phyloP scores from a whole-genome alignment of 1,140 invertebrate genomes.

The Drosophila lacertosa region DNA sequence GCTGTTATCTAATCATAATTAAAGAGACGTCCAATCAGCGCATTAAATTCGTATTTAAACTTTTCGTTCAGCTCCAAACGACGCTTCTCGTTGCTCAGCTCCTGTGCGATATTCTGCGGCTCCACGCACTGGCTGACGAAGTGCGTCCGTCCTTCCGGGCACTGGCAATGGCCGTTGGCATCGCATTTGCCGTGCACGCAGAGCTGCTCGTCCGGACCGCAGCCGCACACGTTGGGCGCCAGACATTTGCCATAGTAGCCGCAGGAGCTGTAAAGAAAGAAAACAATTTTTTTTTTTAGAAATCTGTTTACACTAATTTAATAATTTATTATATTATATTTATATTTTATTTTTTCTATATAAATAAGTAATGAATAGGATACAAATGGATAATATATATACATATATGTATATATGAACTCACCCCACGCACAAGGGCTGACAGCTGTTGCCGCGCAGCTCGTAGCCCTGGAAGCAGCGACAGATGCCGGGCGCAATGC shows the following conservation, averaged over 20 bases:
- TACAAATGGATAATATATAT: too few relatives aligned
- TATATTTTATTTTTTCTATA: too few relatives aligned
- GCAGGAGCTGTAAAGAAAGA: conserved; percentile 55
- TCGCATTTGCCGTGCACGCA: conserved; percentile 61
- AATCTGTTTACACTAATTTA: too few relatives aligned
- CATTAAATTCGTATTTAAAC: conserved; percentile 66
- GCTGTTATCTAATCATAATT: conserved; percentile 31
- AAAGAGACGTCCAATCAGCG: conserved; percentile 69
- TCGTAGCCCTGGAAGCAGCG: conserved; percentile 86
- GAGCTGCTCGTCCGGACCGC: conserved; percentile 42
- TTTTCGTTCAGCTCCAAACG: conserved; percentile 42
- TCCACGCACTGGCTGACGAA: conserved; percentile 67
- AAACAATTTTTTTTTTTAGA: too few relatives aligned
- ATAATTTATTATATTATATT: too few relatives aligned
- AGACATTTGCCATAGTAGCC: conserved; percentile 68
- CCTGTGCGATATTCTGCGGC: conserved; percentile 6
- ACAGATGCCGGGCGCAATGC: conserved; percentile 85
- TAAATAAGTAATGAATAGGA: too few relatives aligned
- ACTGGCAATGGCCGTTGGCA: conserved; percentile 53
- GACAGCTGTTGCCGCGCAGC: conserved; percentile 56
- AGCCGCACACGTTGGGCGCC: conserved; percentile 69
- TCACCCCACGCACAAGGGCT: conserved; percentile 67
- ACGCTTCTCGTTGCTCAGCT: conserved; percentile 35
- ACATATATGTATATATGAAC: conserved; percentile 8
- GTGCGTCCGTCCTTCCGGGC: conserved; percentile 48